Evolutionary conservation across 2,888 invertebrate species (phyloP), one percentile per base, ranked within the genome.

Genomic region (Xylota sylvarum): DNA sequence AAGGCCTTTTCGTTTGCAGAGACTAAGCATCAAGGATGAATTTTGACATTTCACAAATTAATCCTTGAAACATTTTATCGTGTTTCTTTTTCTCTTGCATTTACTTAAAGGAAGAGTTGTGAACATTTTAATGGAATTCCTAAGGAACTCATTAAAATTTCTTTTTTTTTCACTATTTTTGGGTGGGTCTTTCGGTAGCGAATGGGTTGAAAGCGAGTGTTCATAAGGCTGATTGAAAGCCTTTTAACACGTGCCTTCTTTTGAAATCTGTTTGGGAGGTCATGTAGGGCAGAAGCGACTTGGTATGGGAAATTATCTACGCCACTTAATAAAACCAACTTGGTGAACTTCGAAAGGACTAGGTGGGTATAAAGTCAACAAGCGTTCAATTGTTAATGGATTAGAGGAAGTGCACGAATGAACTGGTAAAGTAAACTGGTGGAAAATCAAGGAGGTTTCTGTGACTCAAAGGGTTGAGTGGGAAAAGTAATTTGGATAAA

Each of bases 121-220:
- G 12, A 17, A 14, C n/a, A 12, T 52, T 55, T 69, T 40, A 55
- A 55, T 69, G 27, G 19, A 67, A 52, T 67, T 52, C 10, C 52
- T 37, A 52, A 67, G 67, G 10, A 67, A 14, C 50, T 40, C 48
- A 64, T 64, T 64, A 48, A 48, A 65, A 50, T 12, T 64, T n/a
- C 27, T 23, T 52, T 19, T 17, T 23, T 23, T 23, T 23, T 23
- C 2, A 3, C 2, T 23, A 3, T 3, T 23, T 3, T 23, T 23
- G 23, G 23, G 23, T 23, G 0, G 23, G 40, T 5, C 19, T 32
- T 55, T 6, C 7, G 17, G 58, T 12, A 32, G 14, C 14, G 9
- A 56, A 17, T 5, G 5, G 14, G 14, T 6, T 14, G 32, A 19
- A 58, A 19, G 58, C 1, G 10, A 37, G 32, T 17, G 4, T 56